Evolutionary conservation across 2,113 vertebrate species (phyloP).

Genomic region (human (Homo sapiens)): DNA sequence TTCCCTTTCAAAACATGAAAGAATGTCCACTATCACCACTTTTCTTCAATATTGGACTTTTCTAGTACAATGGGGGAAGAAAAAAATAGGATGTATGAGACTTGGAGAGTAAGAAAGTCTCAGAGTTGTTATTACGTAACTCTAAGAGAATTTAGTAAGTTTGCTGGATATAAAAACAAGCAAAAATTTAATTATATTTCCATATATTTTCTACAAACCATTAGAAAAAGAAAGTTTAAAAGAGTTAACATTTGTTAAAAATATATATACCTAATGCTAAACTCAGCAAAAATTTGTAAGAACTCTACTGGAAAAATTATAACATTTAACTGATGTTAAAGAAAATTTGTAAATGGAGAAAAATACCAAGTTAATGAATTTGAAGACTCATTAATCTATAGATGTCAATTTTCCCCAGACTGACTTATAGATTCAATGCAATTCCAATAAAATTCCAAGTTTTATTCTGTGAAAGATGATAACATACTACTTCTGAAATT

Average conservation of each 20-base stretch:
- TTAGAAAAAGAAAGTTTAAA: not conserved
- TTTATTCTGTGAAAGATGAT: not conserved
- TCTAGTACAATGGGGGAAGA: not conserved
- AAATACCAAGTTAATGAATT: not conserved
- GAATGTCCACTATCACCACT: not conserved
- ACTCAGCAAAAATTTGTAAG: not conserved
- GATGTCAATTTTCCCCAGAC: not conserved
- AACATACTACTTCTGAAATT: not conserved
- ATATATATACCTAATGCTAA: not conserved
- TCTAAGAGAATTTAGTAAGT: not conserved
- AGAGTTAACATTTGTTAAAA: not conserved
- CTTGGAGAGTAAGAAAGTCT: not conserved
- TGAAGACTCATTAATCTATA: not conserved
- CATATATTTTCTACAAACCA: not conserved
- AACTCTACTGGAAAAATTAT: not conserved
- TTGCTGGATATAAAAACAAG: not conserved
- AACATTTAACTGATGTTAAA: not conserved
- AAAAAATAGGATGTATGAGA: not conserved
- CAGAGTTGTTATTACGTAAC: not conserved
- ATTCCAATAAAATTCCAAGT: not conserved
- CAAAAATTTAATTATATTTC: not conserved
- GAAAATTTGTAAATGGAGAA: not conserved
- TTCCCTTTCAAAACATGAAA: not conserved
- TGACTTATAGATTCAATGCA: not conserved
- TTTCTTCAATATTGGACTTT: not conserved